Conservation (phyloP, 2,888 invertebrate species). For the Tachina grossa region DNA sequence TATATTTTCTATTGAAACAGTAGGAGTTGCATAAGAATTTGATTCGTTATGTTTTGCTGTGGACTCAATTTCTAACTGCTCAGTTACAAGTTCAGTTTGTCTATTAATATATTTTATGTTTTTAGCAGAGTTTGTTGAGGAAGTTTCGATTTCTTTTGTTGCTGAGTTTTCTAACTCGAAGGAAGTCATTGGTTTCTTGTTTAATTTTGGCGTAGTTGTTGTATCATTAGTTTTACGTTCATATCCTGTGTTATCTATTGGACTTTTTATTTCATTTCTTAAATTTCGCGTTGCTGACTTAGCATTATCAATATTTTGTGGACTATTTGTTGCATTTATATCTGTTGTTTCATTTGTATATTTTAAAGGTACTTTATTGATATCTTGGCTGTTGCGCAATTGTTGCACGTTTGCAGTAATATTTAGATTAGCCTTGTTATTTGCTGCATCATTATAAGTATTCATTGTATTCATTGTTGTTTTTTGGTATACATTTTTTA, state of each 20-base stretch:
- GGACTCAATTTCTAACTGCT: neutral
- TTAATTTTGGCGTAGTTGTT: neutral
- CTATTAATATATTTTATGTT: neutral
- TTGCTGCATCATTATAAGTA: constrained; percentile 1
- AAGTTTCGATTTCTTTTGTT: neutral
- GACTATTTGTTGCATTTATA: neutral
- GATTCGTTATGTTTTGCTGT: neutral
- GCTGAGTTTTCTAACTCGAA: neutral
- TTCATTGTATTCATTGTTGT: constrained; percentile 33
- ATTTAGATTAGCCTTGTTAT: constrained; percentile 5
- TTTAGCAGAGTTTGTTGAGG: neutral
- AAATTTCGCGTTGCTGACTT: neutral
- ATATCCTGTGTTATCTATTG: neutral
- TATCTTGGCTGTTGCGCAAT: neutral
- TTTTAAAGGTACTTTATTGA: neutral
- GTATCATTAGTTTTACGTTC: neutral
- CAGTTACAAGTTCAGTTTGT: neutral
- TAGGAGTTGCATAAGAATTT: constrained; percentile 58
- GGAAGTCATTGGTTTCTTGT: neutral
- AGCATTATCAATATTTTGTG: neutral
- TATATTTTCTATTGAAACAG: constrained; percentile 82
- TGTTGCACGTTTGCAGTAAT: neutral
- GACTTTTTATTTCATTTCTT: constrained; percentile 10
- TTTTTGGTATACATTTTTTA: constrained; percentile 12
- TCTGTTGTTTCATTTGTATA: neutral